A percentile compares a stretch with the other conserved stretches of the same genome.
Conservation (phyloP, 2,113 vertebrate species). For the Motacilla alba region DNA sequence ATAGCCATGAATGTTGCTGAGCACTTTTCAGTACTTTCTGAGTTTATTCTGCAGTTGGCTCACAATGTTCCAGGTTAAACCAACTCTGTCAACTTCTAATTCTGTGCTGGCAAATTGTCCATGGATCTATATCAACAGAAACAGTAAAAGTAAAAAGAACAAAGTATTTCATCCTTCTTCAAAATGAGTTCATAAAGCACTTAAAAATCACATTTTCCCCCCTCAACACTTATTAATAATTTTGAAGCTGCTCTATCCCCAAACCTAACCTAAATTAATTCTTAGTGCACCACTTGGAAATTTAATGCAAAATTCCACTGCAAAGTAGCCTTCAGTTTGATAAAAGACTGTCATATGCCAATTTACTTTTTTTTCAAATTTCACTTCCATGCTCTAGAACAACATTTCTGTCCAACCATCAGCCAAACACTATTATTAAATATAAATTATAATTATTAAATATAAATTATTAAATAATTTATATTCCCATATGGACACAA, state of each 20-base stretch:
- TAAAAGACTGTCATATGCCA: neutral
- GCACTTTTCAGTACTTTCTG: neutral
- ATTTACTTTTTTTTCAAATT: neutral
- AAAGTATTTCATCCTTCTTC: neutral
- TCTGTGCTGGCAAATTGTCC: rapidly evolving
- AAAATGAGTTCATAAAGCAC: neutral
- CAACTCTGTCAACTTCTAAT: neutral
- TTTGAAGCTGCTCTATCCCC: neutral
- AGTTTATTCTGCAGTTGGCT: neutral
- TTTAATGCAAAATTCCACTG: neutral
- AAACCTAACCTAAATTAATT: neutral
- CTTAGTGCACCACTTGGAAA: neutral
- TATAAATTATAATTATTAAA: no score
- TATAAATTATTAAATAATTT: neutral
- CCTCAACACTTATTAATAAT: neutral
- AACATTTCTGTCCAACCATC: neutral
- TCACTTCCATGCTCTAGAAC: neutral
- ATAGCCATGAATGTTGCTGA: neutral
- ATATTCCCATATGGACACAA: neutral
- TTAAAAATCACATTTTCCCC: neutral
- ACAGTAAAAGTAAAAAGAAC: neutral
- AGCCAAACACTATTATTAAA: neutral
- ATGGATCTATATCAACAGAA: neutral
- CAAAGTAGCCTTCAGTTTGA: neutral
- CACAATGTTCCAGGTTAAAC: neutral